phyloP scores from a whole-genome alignment of 2,797 vertebrate genomes.

The Mormyrops boulengeri region DNA sequence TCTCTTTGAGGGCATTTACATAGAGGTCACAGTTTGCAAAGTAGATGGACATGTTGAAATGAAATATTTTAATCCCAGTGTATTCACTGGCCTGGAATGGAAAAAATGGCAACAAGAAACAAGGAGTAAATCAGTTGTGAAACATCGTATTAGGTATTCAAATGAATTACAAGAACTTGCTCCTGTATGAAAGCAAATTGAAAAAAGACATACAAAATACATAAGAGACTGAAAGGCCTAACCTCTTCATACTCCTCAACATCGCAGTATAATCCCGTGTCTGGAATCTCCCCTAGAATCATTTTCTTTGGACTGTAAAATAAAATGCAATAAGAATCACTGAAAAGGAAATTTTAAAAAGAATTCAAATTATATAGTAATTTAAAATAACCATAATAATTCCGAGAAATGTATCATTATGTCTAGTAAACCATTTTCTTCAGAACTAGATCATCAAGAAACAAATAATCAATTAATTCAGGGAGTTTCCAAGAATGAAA shows the following conservation, averaged over 20 bases:
- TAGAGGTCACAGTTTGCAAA: conserved; percentile 93
- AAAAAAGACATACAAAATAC: not conserved
- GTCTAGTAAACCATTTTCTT: not conserved
- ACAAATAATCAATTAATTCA: not conserved
- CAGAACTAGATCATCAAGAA: not conserved
- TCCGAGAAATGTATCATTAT: not conserved
- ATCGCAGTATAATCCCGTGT: conserved; percentile 81
- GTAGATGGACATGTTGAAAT: conserved; percentile 85
- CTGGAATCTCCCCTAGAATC: conserved; percentile 76
- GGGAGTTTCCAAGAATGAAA: not conserved
- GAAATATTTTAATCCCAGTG: conserved; percentile 93
- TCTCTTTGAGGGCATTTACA: conserved; percentile 74
- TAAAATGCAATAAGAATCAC: not conserved
- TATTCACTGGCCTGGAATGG: conserved; percentile 74
- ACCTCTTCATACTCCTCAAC: conserved; percentile 86
- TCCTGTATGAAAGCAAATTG: not conserved
- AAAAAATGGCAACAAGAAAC: conserved; percentile 4
- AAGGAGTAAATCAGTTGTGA: not conserved
- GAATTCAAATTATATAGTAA: not conserved
- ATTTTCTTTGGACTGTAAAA: conserved; percentile 70
- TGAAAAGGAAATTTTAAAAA: not conserved
- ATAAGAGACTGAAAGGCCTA: conserved; percentile 30
- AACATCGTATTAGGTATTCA: not conserved
- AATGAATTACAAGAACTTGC: not conserved
- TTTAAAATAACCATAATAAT: not conserved